phyloP scores from a whole-genome alignment of 2,113 vertebrate species.

The Australoheros scitulus region DNA sequence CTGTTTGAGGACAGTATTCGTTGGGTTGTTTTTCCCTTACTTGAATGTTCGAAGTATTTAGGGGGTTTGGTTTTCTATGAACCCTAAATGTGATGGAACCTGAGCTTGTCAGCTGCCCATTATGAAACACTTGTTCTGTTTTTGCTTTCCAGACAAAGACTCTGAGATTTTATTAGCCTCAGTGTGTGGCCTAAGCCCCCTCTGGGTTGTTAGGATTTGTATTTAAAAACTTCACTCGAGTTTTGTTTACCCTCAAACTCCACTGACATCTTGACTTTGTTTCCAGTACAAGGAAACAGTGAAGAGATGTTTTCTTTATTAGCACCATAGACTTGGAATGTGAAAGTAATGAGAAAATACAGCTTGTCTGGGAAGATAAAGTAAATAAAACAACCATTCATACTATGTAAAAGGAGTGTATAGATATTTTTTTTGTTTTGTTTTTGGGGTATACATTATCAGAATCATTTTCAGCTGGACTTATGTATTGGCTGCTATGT shows the following conservation, averaged over 20 bases:
- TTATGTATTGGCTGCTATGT: constrained; percentile 98
- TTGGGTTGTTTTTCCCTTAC: constrained; percentile 86
- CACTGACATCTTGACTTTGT: constrained; percentile 58
- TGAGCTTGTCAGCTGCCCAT: constrained; percentile 63
- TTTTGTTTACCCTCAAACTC: constrained; percentile 72
- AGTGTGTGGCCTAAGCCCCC: constrained; percentile 37
- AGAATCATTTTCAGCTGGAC: constrained; percentile 98
- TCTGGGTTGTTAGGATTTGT: constrained; percentile 60
- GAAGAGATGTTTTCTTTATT: constrained; percentile 60
- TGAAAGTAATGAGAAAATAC: constrained; percentile 89
- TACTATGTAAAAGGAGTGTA: constrained; percentile 93
- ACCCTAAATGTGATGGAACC: constrained; percentile 71
- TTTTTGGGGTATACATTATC: constrained; percentile 85
- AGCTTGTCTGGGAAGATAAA: constrained; percentile 84
- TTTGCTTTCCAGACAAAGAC: constrained; percentile 62
- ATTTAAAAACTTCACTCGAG: constrained; percentile 44
- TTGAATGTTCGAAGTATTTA: constrained; percentile 93
- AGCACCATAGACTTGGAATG: constrained; percentile 92
- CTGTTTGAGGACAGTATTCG: constrained; percentile 87
- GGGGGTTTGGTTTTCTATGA: constrained; percentile 86
- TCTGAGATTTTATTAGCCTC: constrained; percentile 43
- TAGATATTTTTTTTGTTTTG: constrained; percentile 85
- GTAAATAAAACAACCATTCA: constrained; percentile 86
- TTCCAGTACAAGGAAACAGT: constrained; percentile 59
- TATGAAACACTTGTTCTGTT: constrained; percentile 57